Evolutionary conservation across 2,888 invertebrate genomes (phyloP), one percentile per base, ranked within the genome.

Genomic region (Tryphoninae sp.): DNA sequence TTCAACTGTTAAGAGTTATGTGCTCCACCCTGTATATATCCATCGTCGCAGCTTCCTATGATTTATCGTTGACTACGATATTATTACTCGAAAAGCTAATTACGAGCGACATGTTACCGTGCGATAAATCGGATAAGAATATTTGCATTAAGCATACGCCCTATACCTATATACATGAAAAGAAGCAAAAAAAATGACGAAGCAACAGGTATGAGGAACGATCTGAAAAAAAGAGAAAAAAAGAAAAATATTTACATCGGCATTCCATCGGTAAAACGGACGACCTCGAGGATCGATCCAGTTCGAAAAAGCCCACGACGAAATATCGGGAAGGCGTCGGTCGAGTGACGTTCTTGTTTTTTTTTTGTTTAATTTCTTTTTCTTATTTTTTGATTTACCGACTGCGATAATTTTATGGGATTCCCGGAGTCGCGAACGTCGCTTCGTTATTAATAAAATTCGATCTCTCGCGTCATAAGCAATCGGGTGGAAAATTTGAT

Each of bases 61-160:
- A 78, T 78, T 67, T 78, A 65, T 67, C 16, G 42, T 51, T 13
- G 59, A 19, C 40, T 22, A 58, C 13, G 55, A 62, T 26, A 58
- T 77, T 71, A 72, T 26, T 62, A 58, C 71, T 78, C 65, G 78
- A 59, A 78, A 72, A 61, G 51, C 59, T 72, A 78, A 71, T 78
- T 71, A 71, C 69, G 45, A 64, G 45, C 19, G 33, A 49, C 71
- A 49, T 22, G 73, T 55, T 19, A 53, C 53, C 33, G 64, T 45
- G 42, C 16, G 2, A 58, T 64, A 33, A 78, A 61, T 19, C 23
- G 8, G n/a, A 71, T 26, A 58, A 71, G n/a, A 73, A 73, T 64
- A 26, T 73, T 40, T 61, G 58, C 16, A 19, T 71, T 59, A 13
- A 64, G n/a, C 22, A 16, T n/a, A 22, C 13, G 7, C 4, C 13